Evolutionary conservation across 1,140 invertebrate species (phyloP).

Genomic region (Ptiloglossa arizonensis): DNA sequence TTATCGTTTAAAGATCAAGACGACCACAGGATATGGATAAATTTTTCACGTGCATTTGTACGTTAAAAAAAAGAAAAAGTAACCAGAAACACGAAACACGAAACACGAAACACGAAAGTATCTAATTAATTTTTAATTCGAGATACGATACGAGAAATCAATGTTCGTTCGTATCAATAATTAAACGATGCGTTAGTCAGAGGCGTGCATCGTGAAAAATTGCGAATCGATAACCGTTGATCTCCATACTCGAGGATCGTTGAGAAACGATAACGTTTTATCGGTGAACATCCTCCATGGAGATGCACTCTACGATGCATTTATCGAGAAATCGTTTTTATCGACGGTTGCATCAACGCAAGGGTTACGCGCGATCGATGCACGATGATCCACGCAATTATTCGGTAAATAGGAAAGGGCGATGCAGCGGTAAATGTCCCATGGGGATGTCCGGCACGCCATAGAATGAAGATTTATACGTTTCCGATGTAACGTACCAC

Average conservation of each 20-base stretch:
- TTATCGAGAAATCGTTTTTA: slow-evolving; percentile 11
- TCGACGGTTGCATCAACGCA: neutral
- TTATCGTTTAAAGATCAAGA: too few species aligned
- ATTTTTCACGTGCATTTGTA: too few species aligned
- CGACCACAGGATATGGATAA: too few species aligned
- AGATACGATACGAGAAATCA: too few species aligned
- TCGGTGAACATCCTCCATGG: too few species aligned
- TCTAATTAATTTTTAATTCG: too few species aligned
- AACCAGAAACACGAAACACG: too few species aligned
- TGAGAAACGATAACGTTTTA: neutral
- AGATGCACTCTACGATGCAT: slow-evolving; percentile 12
- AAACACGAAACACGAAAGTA: too few species aligned
- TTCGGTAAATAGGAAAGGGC: slow-evolving; percentile 61
- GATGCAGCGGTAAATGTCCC: slow-evolving; percentile 64
- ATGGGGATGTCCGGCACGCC: slow-evolving; percentile 29
- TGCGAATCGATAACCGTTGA: slow-evolving; percentile 9
- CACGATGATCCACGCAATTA: slow-evolving; percentile 62
- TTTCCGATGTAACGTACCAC: slow-evolving; percentile 54
- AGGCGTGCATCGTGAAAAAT: neutral
- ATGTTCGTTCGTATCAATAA: slow-evolving; percentile 10
- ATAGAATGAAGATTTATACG: slow-evolving; percentile 71
- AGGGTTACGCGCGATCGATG: slow-evolving; percentile 1
- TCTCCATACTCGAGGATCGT: neutral
- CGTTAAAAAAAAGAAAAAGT: too few species aligned
- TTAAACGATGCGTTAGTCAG: too few species aligned